Evolutionary conservation across 2,888 invertebrate species (phyloP).

Genomic region (Melikaiella ostensackeni): DNA sequence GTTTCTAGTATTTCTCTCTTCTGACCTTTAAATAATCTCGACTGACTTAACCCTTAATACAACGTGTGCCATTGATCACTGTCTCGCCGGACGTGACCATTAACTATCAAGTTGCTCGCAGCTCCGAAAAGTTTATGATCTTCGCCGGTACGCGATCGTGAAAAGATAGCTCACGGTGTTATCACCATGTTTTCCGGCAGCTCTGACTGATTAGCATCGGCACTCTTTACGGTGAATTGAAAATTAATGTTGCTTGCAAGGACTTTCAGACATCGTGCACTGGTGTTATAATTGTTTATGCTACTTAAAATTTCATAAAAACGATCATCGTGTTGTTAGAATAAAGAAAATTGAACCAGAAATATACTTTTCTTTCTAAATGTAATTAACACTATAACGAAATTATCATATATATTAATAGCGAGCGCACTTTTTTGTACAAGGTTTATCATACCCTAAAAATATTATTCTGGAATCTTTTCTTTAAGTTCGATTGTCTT

Average conservation of each 20-base stretch:
- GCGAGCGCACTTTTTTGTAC: too few species aligned
- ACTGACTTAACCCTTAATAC: constrained; percentile 42
- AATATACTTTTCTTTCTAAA: neutral
- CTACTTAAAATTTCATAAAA: neutral
- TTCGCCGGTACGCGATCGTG: constrained; percentile 37
- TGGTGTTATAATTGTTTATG: constrained; percentile 5
- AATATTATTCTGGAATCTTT: too few species aligned
- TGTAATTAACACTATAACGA: neutral
- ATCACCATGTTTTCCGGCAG: constrained; percentile 23
- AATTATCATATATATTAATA: too few species aligned
- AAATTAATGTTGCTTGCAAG: constrained; percentile 21
- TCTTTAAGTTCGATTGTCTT: too few species aligned
- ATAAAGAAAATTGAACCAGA: neutral
- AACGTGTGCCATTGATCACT: constrained; percentile 52
- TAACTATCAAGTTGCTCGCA: constrained; percentile 49
- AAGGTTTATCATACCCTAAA: too few species aligned
- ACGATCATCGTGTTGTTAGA: neutral
- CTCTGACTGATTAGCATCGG: constrained; percentile 27
- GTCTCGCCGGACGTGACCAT: constrained; percentile 51
- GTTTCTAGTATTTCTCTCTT: constrained; percentile 48
- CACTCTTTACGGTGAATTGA: constrained; percentile 26
- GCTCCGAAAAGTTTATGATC: constrained; percentile 46
- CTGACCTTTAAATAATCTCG: constrained; percentile 46
- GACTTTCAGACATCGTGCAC: neutral
- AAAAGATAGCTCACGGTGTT: constrained; percentile 21